Base-by-base conservation (phyloP, 2,888 invertebrate species). In the Mechanitis mazaeus region DNA sequence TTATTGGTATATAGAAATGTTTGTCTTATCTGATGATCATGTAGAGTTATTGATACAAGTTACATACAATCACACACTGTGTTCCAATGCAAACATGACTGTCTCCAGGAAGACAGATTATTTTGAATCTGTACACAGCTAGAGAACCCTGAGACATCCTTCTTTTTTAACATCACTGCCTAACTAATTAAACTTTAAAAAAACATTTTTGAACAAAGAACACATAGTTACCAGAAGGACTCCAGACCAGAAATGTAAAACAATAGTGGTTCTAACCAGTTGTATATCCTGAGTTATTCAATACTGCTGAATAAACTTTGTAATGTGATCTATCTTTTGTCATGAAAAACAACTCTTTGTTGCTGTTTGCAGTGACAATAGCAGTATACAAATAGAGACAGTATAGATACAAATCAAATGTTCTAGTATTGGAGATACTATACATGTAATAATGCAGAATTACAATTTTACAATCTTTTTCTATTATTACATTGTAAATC, bases 31-130 rank as follows among this genome's bases (percentile, higher is more conserved):
- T 20, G 3, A 9, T 9, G 28, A 50, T 50, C 6, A 50, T 50
- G 2, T 50, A 50, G 7, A 50, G 31, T 50, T 50, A 31, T 20
- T 9, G 31, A 4, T 50, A 50, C 9, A 3, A 56, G 60, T 57
- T 76, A 84, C 88, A 72, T 87, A 90, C 89, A 90, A 70, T 87
- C 85, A 71, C 88, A 88, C 20, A 72, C 72, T 11, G 83, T 81
- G 60, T 85, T 86, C 87, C 88, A 88, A 73, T 88, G 87, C 56
- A 82, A 71, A n/a, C 85, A 74, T 58, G 81, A 75, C 56, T 83
- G 78, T 55, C 84, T 77, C 83, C 86, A 82, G 73, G 77, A 80
- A 31, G 77, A 69, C 56, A 83, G 82, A 71, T 84, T 87, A 69
- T 89, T 87, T 63, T 85, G 86, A 47, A 84, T 78, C 67, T 87